Evolutionary conservation across 2,797 vertebrate species (phyloP).

Genomic region (Pseudomugil tenellus): DNA sequence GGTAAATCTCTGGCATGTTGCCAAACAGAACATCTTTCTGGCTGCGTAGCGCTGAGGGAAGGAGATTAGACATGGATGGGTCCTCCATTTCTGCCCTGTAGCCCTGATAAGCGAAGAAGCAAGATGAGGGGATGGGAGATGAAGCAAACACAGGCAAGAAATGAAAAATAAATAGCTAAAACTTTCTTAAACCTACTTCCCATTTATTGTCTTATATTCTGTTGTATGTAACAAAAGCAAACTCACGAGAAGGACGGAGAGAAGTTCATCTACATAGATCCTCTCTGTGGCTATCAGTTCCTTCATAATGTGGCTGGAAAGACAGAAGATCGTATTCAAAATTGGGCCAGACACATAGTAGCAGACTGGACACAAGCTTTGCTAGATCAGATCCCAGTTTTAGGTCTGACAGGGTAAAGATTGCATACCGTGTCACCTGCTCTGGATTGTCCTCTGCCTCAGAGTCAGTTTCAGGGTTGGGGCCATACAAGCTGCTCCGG

Average conservation of each 20-base stretch:
- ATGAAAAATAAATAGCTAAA: not conserved
- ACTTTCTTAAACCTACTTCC: not conserved
- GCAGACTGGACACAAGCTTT: not conserved
- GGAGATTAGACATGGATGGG: constrained; percentile 86
- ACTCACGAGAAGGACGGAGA: constrained; percentile 91
- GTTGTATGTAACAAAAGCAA: not conserved
- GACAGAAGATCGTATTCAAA: not conserved
- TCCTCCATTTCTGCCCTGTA: constrained; percentile 97
- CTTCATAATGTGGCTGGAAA: constrained; percentile 90
- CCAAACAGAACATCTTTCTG: constrained; percentile 95
- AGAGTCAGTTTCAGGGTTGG: constrained; percentile 71
- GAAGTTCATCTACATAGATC: constrained; percentile 93
- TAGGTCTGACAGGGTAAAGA: not conserved
- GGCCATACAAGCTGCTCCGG: constrained; percentile 83
- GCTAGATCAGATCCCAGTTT: not conserved
- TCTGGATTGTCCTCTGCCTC: constrained; percentile 89
- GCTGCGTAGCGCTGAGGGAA: constrained; percentile 88
- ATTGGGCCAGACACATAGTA: not conserved
- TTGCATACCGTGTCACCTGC: constrained; percentile 86
- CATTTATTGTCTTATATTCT: not conserved
- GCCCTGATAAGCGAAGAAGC: constrained; percentile 80
- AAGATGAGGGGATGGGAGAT: constrained; percentile 9
- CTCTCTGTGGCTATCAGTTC: constrained; percentile 95
- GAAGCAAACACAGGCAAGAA: not conserved
- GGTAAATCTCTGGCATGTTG: constrained; percentile 97